Evolutionary conservation across 2,797 vertebrate species (phyloP), one percentile per base, ranked within the genome.

Genomic region (Microctenopoma lineatum): DNA sequence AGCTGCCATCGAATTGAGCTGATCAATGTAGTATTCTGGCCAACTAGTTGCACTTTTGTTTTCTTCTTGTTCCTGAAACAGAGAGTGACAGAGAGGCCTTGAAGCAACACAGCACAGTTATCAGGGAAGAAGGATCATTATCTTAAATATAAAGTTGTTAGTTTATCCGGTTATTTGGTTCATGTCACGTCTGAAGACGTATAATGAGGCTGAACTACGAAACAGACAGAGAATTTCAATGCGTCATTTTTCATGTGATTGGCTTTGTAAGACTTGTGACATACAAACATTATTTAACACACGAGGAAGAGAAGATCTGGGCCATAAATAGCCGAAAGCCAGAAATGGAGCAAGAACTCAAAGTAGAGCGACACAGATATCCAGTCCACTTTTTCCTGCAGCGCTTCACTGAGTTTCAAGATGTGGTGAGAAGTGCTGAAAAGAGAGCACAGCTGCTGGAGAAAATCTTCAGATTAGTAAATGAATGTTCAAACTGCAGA

Each of bases 1-100:
- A 92, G 97, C 97, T 93, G 98, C 98, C 98, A 99, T 98, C 57
- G 95, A 98, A 86, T 97, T 98, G 73, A 99, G 95, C 90, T 99
- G 97, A 91, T 99, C 98, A 0, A 99, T 99, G 90, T 99, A 99
- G 91, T 95, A 99, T 81, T 99, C 98, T 0, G 98, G 98, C 98
- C 98, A 99, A 87, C 97, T 99, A 70, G 98, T 99, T 45, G 98
- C 98, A 86, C 97, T 95, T 94, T 99, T 98, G 80, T 98, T 98
- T 93, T 99, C 98, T 92, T 99, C 98, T 89, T 98, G 96, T 83
- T 99, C 98, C 98, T 99, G 87, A 67, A 83, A 90, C 63, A 87
- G n/a, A 87, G 21, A 75, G 50, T 6, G 12, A 60, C 18, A 57
- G 25, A 7, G 0, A 54, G 27, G 2, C 25, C 3, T 2, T 25